Conservation (phyloP, 2,797 vertebrate genomes). For the Crenichthys baileyi region DNA sequence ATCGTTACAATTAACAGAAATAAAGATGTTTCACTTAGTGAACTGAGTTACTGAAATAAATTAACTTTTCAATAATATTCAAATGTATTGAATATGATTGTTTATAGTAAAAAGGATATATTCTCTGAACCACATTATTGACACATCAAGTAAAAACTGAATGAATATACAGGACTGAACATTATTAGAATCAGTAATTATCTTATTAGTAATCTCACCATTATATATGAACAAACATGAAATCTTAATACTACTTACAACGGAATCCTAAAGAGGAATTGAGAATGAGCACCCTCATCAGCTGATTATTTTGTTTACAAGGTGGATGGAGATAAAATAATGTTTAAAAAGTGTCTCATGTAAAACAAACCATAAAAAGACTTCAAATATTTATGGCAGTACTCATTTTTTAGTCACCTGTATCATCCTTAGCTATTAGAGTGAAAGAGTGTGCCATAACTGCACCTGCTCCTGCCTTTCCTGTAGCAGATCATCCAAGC, state of each 20-base stretch:
- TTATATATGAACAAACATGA: too few species aligned
- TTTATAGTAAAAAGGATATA: background rate
- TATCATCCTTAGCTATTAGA: background rate
- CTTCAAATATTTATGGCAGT: background rate
- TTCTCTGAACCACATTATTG: too few species aligned
- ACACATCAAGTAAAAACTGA: too few species aligned
- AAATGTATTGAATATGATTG: too few species aligned
- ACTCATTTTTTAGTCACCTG: background rate
- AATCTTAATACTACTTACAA: too few species aligned
- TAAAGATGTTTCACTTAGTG: too few species aligned
- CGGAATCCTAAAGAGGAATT: background rate
- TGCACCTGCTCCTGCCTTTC: constrained; percentile 14
- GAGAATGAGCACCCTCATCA: background rate
- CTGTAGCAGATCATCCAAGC: constrained; percentile 32
- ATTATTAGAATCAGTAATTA: background rate
- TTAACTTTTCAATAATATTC: too few species aligned
- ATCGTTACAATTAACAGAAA: too few species aligned
- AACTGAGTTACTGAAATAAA: too few species aligned
- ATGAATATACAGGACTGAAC: background rate
- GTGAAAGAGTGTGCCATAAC: constrained; percentile 31
- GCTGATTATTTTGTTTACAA: too few species aligned
- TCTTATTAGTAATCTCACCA: too few species aligned
- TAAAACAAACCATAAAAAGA: background rate
- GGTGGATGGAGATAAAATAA: background rate
- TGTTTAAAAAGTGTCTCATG: background rate